A percentile compares a stretch with the other conserved stretches of the same genome.
Evolutionary conservation across 1,140 invertebrate genomes (phyloP).

Genomic region (Anthonomus grandis): DNA sequence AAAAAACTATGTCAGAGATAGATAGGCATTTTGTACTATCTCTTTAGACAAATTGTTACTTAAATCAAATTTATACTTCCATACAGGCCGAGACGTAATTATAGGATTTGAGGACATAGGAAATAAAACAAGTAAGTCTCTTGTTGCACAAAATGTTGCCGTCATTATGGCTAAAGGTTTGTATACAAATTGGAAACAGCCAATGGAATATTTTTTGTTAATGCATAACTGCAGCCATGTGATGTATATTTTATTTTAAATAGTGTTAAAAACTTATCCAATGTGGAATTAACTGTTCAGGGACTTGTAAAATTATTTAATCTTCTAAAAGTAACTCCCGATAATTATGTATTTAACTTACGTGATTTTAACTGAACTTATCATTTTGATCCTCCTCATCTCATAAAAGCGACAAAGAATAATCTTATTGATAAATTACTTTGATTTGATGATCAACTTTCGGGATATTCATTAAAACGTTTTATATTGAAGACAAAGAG

Average conservation of each 20-base stretch:
- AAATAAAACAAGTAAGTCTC: slow-evolving; percentile 23
- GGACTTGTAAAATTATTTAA: slow-evolving; percentile 10
- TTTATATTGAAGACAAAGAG: slow-evolving; percentile 9
- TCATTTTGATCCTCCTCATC: not conserved
- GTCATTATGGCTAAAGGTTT: too few relatives aligned
- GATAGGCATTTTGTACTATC: slow-evolving; percentile 27
- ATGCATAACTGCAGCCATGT: slow-evolving; percentile 4
- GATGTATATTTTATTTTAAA: slow-evolving; percentile 10
- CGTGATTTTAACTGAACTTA: too few relatives aligned
- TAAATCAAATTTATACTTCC: slow-evolving; percentile 29
- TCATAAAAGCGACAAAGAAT: slow-evolving; percentile 13
- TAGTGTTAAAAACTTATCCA: slow-evolving; percentile 4
- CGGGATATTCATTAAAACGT: not conserved
- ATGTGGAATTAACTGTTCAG: slow-evolving; percentile 12
- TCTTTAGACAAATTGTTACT: slow-evolving; percentile 37
- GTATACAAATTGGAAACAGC: slow-evolving; percentile 21
- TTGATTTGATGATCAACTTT: not conserved
- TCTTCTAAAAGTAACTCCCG: slow-evolving; percentile 5
- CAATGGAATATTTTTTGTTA: slow-evolving; percentile 15
- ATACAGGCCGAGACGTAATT: slow-evolving; percentile 23
- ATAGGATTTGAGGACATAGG: slow-evolving; percentile 35
- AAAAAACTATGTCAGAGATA: slow-evolving; percentile 2
- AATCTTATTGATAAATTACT: not conserved
- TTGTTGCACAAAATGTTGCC: slow-evolving; percentile 10
- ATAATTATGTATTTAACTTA: not conserved